A percentile compares a stretch with the other conserved stretches of the same genome.
These are phyloP conservation scores for Periplaneta americana DNA, from an alignment of 1,140 invertebrate species.

Conservation along the genomic window DNA sequence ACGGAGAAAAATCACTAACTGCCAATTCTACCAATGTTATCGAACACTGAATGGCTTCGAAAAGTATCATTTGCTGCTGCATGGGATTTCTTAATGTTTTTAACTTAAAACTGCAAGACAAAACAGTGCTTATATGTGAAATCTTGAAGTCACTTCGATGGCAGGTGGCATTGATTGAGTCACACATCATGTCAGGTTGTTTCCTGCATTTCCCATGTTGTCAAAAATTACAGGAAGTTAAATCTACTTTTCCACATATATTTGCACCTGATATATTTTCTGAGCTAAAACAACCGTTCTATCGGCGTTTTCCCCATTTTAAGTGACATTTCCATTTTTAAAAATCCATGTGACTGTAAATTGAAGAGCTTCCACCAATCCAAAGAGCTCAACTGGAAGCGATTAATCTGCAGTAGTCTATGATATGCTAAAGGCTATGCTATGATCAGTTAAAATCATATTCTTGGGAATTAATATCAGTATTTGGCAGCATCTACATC, in stretches of 20 bases:
- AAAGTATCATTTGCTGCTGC: no score
- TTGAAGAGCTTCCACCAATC: slow-evolving; percentile 8
- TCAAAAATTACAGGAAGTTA: slow-evolving; percentile 10
- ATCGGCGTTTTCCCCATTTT: background rate
- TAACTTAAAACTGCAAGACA: no score
- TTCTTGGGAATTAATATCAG: slow-evolving; percentile 6
- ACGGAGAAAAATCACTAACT: no score
- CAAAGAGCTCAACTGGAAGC: no score
- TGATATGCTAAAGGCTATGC: slow-evolving; percentile 7
- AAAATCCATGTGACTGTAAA: slow-evolving; percentile 7
- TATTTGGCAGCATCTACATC: slow-evolving; percentile 8
- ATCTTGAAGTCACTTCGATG: background rate
- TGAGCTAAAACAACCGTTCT: slow-evolving; percentile 11
- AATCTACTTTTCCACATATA: slow-evolving; percentile 4
- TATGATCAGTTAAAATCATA: slow-evolving; percentile 11
- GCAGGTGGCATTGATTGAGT: background rate
- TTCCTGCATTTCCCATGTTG: slow-evolving; percentile 4
- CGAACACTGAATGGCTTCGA: no score
- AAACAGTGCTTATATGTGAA: background rate
- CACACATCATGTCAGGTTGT: background rate
- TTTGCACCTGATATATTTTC: slow-evolving; percentile 11
- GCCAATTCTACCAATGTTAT: no score
- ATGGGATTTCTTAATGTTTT: no score
- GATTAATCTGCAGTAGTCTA: slow-evolving; percentile 7
- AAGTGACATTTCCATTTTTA: background rate